Evolutionary conservation across 2,797 vertebrate genomes (phyloP), one percentile per base, ranked within the genome.

Genomic region (Schizothorax lantsangensis): DNA sequence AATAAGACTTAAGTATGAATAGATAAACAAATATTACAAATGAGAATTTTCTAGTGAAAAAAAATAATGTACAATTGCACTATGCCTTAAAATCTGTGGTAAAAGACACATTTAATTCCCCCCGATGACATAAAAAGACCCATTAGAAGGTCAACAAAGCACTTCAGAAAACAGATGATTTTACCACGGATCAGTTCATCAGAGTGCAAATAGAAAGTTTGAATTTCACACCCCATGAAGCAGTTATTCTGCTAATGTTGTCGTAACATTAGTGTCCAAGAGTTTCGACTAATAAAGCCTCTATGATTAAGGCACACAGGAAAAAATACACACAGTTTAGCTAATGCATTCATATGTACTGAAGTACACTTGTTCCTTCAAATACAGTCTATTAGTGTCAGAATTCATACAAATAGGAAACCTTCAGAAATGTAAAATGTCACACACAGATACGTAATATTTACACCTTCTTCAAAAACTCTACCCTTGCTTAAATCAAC

Each of bases 391-490:
- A 26, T 59, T 33, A 59, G 68, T 79, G n/a, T 62, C 72, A 79
- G 30, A 62, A 89, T 62, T 66, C 73, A n/a, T 36, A 79, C 57
- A 73, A 68, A 82, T 59, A 81, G 26, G 83, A 14, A 83, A n/a
- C 69, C 52, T 77, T 69, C 36, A 69, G 74, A 30, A 77, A 17
- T 43, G 38, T 72, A 68, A 78, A 62, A 17, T 71, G 52, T 85
- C 66, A 62, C 68, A 73, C 62, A 59, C 66, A 83, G 14, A 83
- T 75, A 68, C 5, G 12, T 10, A 83, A 75, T 89, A 84, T 81
- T 62, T 81, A 89, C 86, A 89, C 57, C 79, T 83, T 74, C 40
- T 71, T 84, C 33, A 79, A 79, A 84, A 83, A 64, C 69, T 69
- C 45, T 40, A 80, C 74, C 71, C 83, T 80, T 49, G 30, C 40